phyloP scores from a whole-genome alignment of 1,140 invertebrate genomes.

The Spodoptera litura region DNA sequence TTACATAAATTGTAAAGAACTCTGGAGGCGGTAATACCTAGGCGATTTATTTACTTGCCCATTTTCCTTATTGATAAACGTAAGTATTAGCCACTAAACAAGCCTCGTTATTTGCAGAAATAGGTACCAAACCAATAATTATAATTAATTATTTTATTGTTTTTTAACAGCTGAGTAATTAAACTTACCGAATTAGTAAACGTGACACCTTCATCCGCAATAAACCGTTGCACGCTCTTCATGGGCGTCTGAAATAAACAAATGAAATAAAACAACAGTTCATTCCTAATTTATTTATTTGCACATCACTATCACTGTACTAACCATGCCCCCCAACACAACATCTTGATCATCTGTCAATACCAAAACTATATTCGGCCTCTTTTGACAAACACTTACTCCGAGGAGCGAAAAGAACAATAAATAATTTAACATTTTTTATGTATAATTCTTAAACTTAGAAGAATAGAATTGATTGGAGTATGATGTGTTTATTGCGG shows the following conservation, averaged over 20 bases:
- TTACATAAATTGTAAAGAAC: too few relatives aligned
- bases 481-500: constrained; percentile 69
- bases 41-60: too few relatives aligned
- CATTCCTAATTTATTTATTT: constrained; percentile 73
- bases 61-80: too few relatives aligned
- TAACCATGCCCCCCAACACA: constrained; percentile 91
- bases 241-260: constrained; percentile 88
- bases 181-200: constrained; percentile 91
- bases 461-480: neutral
- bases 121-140: too few relatives aligned
- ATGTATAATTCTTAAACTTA: constrained; percentile 48
- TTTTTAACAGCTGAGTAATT: neutral
- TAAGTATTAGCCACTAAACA: too few relatives aligned
- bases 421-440: constrained; percentile 74
- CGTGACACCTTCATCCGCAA: constrained; percentile 88
- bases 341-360: constrained; percentile 96
- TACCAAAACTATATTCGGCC: constrained; percentile 92
- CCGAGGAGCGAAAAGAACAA: constrained; percentile 63
- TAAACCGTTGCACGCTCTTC: constrained; percentile 87
- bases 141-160: neutral
- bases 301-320: constrained; percentile 69
- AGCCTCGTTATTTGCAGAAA: too few relatives aligned
- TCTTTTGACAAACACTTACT: constrained; percentile 58
- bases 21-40: too few relatives aligned
- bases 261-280: constrained; percentile 72